Percentiles rank a stretch among this genome's conserved stretches.
These are phyloP conservation scores for Esox masquinongy DNA, from an alignment of 2,797 vertebrate species.

Conservation along the genomic window DNA sequence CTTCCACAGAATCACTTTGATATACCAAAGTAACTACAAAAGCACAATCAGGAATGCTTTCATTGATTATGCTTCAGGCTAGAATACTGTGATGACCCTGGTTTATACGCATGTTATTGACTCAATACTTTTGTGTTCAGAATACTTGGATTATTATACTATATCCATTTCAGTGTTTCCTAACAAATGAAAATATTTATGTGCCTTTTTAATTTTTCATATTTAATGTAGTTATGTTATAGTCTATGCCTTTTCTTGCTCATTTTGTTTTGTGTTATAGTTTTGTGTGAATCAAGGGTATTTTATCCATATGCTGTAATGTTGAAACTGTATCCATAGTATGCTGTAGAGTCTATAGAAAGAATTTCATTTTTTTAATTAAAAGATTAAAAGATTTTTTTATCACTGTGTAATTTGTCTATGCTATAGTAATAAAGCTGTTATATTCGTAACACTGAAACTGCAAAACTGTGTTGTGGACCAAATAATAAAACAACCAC, in stretches of 20 bases:
- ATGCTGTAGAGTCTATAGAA: constrained; percentile 28
- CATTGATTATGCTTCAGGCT: constrained; percentile 4
- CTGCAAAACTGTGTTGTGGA: constrained; percentile 13
- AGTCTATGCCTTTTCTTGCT: constrained; percentile 30
- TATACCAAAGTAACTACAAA: constrained; percentile 26
- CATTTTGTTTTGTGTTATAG: constrained; percentile 22
- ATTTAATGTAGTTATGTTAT: constrained; percentile 49
- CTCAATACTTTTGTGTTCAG: neutral
- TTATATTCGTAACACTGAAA: constrained; percentile 5
- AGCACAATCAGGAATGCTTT: constrained; percentile 19
- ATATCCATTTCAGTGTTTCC: constrained; percentile 30
- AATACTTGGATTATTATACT: constrained; percentile 16
- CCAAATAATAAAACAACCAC: constrained; percentile 20
- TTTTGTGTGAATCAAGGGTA: constrained; percentile 38
- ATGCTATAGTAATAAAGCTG: neutral
- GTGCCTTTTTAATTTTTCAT: constrained; percentile 57
- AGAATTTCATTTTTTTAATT: constrained; percentile 8
- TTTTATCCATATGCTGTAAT: constrained; percentile 58
- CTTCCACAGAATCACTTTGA: too few species aligned
- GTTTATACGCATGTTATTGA: neutral
- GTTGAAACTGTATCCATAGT: constrained; percentile 38
- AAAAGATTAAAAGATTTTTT: neutral
- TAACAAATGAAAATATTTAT: constrained; percentile 30
- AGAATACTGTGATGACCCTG: neutral
- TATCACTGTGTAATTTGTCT: neutral